phyloP scores from a whole-genome alignment of 2,113 vertebrate species.

The Laticauda laticaudata region DNA sequence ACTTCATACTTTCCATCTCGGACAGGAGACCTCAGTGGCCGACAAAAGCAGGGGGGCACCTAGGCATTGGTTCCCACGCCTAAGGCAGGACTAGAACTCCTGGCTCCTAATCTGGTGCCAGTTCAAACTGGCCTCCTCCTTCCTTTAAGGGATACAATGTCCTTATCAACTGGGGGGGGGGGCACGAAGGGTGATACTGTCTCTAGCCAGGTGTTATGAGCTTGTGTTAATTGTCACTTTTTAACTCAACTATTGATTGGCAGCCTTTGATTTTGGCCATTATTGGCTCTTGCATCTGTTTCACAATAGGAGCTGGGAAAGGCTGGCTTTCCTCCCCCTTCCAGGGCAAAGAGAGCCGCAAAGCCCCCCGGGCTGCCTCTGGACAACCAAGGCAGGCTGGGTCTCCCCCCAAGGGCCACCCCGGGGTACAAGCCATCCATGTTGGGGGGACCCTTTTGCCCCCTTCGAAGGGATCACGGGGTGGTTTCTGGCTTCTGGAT shows the following conservation, averaged over 20 bases:
- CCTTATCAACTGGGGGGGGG: not conserved
- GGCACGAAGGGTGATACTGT: not conserved
- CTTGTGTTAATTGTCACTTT: not conserved
- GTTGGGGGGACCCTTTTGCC: no score
- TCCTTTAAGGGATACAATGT: not conserved
- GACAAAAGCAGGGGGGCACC: no score
- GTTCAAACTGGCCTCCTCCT: not conserved
- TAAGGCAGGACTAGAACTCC: not conserved
- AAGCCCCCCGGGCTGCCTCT: not conserved
- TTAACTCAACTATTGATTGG: not conserved
- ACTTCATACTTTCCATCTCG: not conserved
- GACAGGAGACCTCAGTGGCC: no score
- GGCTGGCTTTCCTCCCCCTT: not conserved
- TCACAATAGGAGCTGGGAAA: not conserved
- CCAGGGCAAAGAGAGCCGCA: not conserved
- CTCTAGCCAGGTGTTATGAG: not conserved
- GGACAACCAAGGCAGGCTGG: no score
- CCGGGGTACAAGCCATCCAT: no score
- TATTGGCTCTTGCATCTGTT: not conserved
- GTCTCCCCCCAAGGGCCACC: not conserved
- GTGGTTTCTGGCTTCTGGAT: not conserved
- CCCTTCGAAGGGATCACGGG: not conserved
- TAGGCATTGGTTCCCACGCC: no score
- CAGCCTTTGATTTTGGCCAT: not conserved
- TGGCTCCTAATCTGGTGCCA: not conserved